A percentile compares a stretch with the other conserved stretches of the same genome.
Conservation (phyloP, 2,113 vertebrate species). For the Anarhynchus alexandrinus region DNA sequence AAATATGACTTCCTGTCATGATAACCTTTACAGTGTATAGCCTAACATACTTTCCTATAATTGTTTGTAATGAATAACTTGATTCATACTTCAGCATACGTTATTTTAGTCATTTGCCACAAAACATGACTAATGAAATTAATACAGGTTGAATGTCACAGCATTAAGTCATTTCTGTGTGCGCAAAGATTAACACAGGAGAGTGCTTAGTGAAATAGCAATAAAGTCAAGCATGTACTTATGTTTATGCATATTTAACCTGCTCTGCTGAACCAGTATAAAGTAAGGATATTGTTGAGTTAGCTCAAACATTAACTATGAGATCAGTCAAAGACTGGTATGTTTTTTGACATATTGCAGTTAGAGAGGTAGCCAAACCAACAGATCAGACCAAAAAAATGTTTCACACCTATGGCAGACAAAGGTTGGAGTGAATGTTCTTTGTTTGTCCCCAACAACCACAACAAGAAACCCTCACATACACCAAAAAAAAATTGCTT, state of each 20-base stretch:
- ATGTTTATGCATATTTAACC: not conserved
- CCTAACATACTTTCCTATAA: slow-evolving; percentile 45
- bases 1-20: slow-evolving; percentile 51
- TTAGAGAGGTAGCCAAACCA: not conserved
- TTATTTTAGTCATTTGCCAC: slow-evolving; percentile 19
- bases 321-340: not conserved
- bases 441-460: not conserved
- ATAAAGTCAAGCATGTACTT: not conserved
- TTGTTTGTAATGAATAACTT: slow-evolving; percentile 43
- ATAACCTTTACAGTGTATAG: slow-evolving; percentile 51
- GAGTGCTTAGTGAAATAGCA: not conserved
- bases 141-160: not conserved
- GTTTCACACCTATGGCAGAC: not conserved
- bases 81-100: slow-evolving; percentile 6
- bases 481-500: not conserved
- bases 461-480: not conserved
- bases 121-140: slow-evolving; percentile 32
- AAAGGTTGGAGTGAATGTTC: not conserved
- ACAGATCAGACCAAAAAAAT: not conserved
- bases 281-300: not conserved
- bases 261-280: not conserved
- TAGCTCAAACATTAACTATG: not conserved
- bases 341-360: not conserved
- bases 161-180: not conserved
- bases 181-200: not conserved